Conservation (phyloP, 2,888 invertebrate species). For the Bursaphelenchus okinawaensis region DNA sequence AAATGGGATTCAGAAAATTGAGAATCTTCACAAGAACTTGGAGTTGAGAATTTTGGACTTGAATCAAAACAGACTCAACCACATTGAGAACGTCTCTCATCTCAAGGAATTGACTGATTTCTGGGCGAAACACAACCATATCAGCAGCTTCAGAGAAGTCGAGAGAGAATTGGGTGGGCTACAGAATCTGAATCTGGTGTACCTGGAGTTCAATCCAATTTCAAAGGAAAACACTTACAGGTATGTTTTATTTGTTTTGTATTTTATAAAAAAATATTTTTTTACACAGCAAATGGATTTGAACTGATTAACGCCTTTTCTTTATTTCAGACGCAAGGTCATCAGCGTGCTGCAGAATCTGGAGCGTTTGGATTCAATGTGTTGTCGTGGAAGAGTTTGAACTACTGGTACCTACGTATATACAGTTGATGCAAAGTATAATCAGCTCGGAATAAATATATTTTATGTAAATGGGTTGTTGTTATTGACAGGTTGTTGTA, state of each 20-base stretch:
- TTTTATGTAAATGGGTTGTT: no score
- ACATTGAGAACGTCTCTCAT: conserved; percentile 35
- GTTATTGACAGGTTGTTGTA: no score
- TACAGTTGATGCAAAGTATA: no score
- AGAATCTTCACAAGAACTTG: conserved; percentile 13
- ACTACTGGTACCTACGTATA: no score
- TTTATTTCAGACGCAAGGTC: background rate
- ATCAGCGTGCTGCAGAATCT: background rate
- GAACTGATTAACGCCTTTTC: no score
- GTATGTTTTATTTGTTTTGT: no score
- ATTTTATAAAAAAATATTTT: no score
- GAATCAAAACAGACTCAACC: conserved; percentile 42
- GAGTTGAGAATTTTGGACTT: conserved; percentile 44
- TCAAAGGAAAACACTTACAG: conserved; percentile 6
- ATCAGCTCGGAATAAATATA: no score
- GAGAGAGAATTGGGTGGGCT: conserved; percentile 35
- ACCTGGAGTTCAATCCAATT: conserved; percentile 41
- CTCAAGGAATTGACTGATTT: conserved; percentile 43
- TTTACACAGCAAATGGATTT: background rate
- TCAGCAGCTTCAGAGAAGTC: conserved; percentile 18
- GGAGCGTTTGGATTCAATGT: background rate
- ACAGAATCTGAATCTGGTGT: conserved; percentile 37
- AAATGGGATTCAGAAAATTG: conserved; percentile 76
- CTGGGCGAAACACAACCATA: conserved; percentile 46
- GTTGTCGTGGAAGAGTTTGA: no score